Evolutionary conservation across 2,113 vertebrate species (phyloP), one percentile per base, ranked within the genome.

Genomic region (Sapayoa aenigma): DNA sequence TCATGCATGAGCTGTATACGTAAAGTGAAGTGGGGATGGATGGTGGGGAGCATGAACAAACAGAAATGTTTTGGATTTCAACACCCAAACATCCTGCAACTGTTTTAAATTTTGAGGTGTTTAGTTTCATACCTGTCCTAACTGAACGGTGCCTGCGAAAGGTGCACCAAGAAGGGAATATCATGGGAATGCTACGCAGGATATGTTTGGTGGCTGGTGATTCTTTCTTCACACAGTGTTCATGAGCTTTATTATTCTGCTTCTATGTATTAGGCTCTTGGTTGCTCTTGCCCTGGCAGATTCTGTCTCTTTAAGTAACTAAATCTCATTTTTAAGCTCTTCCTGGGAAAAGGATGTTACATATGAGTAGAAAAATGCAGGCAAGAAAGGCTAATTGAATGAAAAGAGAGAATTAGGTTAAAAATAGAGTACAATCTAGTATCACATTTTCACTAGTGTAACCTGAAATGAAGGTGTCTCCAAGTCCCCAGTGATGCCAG

Each of bases 401-500:
- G 96, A 97, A 97, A 97, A 97, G 93, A 67, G 96, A 96, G 97
- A 98, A 98, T 98, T 98, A 97, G 96, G 98, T 97, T 97, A 98
- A 98, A 98, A 98, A 98, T 93, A 96, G 97, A 98, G 95, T 96
- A 95, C 95, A 97, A 97, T 97, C 97, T 93, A 95, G 96, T 96
- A 96, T 98, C 97, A 87, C 97, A 93, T 97, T 97, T 97, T 98
- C 95, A 92, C 93, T 46, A 95, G 96, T 97, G 96, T 97, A 97
- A 97, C 96, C 97, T 97, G 97, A 98, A 97, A 98, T 97, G 98
- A 97, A 98, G 98, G 97, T 98, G 97, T 97, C 98, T 98, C 92
- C 85, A 77, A 97, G 97, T 97, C 95, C 55, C 97, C 84, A 84
- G 97, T 60, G 96, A 97, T 97, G 98, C 97, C 98, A 96, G 97